Evolutionary conservation across 2,113 vertebrate species (phyloP), one percentile per base, ranked within the genome.

Genomic region (Lophochroa leadbeateri): DNA sequence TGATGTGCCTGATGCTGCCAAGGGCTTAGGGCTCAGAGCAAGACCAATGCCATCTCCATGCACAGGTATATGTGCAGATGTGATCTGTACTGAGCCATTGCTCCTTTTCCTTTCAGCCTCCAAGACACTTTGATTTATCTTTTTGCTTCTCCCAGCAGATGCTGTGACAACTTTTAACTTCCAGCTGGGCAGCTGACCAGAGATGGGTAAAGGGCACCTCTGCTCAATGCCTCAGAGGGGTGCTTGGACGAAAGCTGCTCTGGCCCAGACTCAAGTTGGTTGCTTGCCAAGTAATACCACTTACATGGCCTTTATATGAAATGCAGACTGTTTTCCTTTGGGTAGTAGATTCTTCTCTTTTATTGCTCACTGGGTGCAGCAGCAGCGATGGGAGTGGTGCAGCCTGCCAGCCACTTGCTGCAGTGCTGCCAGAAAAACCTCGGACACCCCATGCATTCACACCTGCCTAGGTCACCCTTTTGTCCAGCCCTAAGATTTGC

Each of bases 321-420:
- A 72, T 0, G 3, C 88, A 97, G 96, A 87, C 92, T 82, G 82
- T 91, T 96, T 75, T 85, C 86, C 83, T 94, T 83, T 64, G 65
- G 52, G 85, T 77, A 92, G 79, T 80, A 93, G 82, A 37, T 55
- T 94, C 60, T 70, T 93, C 69, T 82, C 71, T 92, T 81, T 81
- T 55, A 76, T 91, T 90, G 58, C 94, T 82, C 31, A 39, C 77
- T 55, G 82, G 91, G 49, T 84, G 58, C 86, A 83, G 83, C 80
- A 57, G 86, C n/a, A 49, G 47, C 74, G 77, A 58, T 1, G 2
- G 71, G 78, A 85, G 67, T 6, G 1, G 21, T 17, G 29, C 75
- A 12, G 50, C 4, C 57, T 82, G 93, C 75, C 88, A 90, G 79
- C 64, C 64, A 2, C 47, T 85, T 0, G 2, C 60, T 12, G 23